These are phyloP conservation scores for Alethe castanea DNA, from an alignment of 2,113 vertebrate species.

Conservation along the genomic window DNA sequence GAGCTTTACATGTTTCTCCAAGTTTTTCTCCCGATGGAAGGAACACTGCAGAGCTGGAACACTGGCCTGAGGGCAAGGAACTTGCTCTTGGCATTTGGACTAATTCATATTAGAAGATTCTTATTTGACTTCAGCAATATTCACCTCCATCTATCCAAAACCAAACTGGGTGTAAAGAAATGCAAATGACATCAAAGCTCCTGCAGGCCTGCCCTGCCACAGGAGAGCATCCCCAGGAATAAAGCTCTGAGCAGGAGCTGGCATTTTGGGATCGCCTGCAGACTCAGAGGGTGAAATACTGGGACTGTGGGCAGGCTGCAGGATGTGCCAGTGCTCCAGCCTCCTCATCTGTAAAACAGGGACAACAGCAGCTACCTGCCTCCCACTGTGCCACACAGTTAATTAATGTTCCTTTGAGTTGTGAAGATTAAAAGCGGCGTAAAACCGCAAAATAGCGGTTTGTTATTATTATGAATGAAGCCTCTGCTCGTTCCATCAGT, in stretches of 20 bases:
- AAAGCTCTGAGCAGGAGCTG: not conserved
- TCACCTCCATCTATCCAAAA: not conserved
- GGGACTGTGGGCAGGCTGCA: not conserved
- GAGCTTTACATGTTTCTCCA: not conserved
- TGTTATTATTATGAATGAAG: constrained; percentile 30
- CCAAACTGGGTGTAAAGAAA: not conserved
- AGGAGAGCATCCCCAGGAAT: not conserved
- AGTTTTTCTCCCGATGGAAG: not conserved
- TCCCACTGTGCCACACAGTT: not conserved
- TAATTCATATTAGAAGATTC: not conserved
- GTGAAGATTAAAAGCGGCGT: constrained; percentile 2
- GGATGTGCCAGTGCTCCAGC: not conserved
- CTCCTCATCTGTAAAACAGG: constrained; percentile 1
- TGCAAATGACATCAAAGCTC: not conserved
- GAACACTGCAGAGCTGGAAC: not conserved
- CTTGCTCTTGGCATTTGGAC: not conserved
- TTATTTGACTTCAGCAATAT: not conserved
- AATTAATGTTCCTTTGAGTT: constrained; percentile 49
- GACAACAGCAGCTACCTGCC: not conserved
- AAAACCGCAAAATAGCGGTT: not conserved
- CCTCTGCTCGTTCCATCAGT: not conserved
- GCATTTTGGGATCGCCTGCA: not conserved
- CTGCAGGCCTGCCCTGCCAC: not conserved
- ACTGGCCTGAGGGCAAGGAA: fast-evolving
- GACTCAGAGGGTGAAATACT: not conserved